phyloP scores from a whole-genome alignment of 2,797 vertebrate genomes.

The Dermochelys coriacea region DNA sequence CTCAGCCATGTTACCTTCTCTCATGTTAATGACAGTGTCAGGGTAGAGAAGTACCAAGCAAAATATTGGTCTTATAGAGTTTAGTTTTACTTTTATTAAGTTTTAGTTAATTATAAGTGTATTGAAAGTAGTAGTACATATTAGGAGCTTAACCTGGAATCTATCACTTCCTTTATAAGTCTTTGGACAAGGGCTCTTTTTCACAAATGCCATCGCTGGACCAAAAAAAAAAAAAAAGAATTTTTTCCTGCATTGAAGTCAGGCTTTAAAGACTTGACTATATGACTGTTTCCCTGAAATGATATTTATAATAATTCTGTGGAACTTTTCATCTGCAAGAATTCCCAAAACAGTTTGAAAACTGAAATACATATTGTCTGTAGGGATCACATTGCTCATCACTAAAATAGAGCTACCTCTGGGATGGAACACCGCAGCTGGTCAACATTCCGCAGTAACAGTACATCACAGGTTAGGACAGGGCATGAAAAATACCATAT shows the following conservation, averaged over 20 bases:
- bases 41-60: neutral
- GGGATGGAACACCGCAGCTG: neutral
- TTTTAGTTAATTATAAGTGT: neutral
- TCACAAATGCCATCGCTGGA: neutral
- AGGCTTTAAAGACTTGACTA: neutral
- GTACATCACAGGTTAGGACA: neutral
- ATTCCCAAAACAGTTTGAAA: neutral
- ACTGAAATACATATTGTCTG: neutral
- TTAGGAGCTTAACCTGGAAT: neutral
- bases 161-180: neutral
- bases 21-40: neutral
- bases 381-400: neutral
- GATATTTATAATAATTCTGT: neutral
- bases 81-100: neutral
- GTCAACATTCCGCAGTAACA: neutral
- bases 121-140: neutral
- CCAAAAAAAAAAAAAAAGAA: fast-evolving
- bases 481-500: neutral
- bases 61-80: neutral
- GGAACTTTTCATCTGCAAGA: neutral
- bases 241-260: neutral
- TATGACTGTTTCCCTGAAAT: neutral
- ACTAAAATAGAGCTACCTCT: neutral
- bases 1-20: neutral
- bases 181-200: neutral